Evolutionary conservation across 92 coral and sea anemone genomes (phyloP), one percentile per base, ranked within the genome.

Genomic region (Heliopora coerulea): DNA sequence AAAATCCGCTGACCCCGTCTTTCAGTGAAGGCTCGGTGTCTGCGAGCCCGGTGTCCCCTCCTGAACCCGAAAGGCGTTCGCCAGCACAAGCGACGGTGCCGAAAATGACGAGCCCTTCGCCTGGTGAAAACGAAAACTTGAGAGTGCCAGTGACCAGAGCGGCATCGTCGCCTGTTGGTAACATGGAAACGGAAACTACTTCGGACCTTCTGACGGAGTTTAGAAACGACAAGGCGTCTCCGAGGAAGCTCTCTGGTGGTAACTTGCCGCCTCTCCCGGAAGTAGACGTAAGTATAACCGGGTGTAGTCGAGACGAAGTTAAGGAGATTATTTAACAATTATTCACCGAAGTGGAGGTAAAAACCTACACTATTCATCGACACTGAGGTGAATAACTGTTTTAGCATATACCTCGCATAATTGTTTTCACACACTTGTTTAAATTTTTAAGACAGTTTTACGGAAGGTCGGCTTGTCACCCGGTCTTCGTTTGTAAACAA

Each of bases 221-320:
- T 6, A 40, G 25, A 15, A 60, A 50, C 3, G 10, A 56, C 30
- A 60, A 46, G 23, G 41, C 52, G 19, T n/a, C 32, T 33, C 49
- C 49, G 0, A 35, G 77, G 31, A 70, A 52, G 77, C 32, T 26
- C 27, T 30, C 77, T 31, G 58, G 63, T 20, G 18, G 52, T 49
- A 67, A 49, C 42, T 49, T 67, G 27, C 59, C 74, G 33, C 13
- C 59, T 37, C 48, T 67, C 8, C 74, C 74, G 12, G 70, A 63
- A 40, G 70, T 63, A 14, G 72, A 65, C 54, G 72, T 65, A 18
- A 20, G 72, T 65, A 0, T 41, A 34, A 63, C 61, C n/a, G n/a
- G n/a, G n/a, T n/a, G n/a, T 62, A 18, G 6, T 62, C 44, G 2
- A 27, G 68, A 62, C 46, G 68, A 62, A 4, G 65, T 0, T 62